Evolutionary conservation across 1,140 invertebrate species (phyloP), one percentile per base, ranked within the genome.

Genomic region (Leptinotarsa undecemlineata): DNA sequence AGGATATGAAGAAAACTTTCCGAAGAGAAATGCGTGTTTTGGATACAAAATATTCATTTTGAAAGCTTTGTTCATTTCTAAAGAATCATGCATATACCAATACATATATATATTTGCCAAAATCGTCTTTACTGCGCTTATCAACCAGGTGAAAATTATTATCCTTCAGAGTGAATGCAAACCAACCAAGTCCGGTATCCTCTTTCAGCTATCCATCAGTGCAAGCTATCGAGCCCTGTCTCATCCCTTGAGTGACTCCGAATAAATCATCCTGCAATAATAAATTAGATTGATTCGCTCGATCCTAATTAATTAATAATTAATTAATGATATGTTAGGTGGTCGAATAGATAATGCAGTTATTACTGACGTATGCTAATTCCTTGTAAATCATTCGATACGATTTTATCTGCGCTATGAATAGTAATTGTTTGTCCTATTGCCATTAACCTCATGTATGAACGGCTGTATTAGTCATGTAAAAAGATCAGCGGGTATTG

Each of bases 341-440:
- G 60, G 21, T 74, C 79, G 83, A 84, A 83, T 83, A 84, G 83
- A 84, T 84, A 84, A 81, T 83, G 76, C 76, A 77, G 77, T 78
- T 81, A 83, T 81, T 81, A 79, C 74, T 77, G 74, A 77, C 80
- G 82, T 84, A 84, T 84, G 83, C 83, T 84, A 84, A 84, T 84
- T 84, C 82, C 83, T 83, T 83, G 82, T 83, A 84, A 84, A 84
- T 84, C 83, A 84, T 79, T 81, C 78, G 77, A 82, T 82, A 80
- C 80, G 83, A 83, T 84, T 83, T 81, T 84, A 84, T 84, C 83
- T 76, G 75, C 64, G 73, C 80, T 81, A 80, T 80, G 78, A 82
- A 82, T 82, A 77, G 78, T 82, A 84, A 82, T 84, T 82, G 81
- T 83, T 78, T 76, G 69, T 62, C 69, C 77, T 68, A 76, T 71